These are phyloP conservation scores for Tylochromis polylepis DNA, from an alignment of 2,113 vertebrate genomes.

Conservation along the genomic window DNA sequence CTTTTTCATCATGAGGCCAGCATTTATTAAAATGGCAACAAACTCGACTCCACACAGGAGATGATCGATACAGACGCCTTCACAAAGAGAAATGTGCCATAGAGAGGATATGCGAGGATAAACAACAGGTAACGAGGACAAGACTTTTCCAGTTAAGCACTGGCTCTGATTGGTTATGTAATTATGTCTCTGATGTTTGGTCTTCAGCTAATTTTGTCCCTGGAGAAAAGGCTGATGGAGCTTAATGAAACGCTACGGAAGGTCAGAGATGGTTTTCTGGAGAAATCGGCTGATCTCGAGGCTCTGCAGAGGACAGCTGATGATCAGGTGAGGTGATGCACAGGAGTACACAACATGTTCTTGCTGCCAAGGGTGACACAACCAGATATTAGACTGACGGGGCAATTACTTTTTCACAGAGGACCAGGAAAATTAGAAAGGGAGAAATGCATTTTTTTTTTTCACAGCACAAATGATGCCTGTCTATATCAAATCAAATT, in stretches of 20 bases:
- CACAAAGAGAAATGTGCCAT: conserved; percentile 64
- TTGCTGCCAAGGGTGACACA: background rate
- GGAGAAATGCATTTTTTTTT: background rate
- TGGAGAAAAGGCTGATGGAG: conserved; percentile 76
- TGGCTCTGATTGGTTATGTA: background rate
- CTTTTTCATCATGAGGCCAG: background rate
- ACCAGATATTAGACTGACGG: background rate
- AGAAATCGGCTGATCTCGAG: conserved; percentile 59
- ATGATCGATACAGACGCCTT: conserved; percentile 31
- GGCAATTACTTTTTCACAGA: background rate
- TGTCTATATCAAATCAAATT: background rate
- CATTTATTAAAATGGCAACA: background rate
- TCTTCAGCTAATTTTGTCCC: conserved; percentile 74
- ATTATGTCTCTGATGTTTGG: background rate
- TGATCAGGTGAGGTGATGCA: conserved; percentile 49
- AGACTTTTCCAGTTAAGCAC: background rate
- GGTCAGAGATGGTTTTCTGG: conserved; percentile 66
- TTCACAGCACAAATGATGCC: background rate
- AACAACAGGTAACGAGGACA: conserved; percentile 74
- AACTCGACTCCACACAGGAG: background rate
- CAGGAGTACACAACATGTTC: background rate
- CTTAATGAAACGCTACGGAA: conserved; percentile 69
- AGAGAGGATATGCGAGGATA: conserved; percentile 75
- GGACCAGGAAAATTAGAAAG: background rate
- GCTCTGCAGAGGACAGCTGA: conserved; percentile 37